Percentiles rank a stretch among this genome's conserved stretches.
Conservation (phyloP, 2,113 vertebrate species). For the Pycnonotus jocosus region DNA sequence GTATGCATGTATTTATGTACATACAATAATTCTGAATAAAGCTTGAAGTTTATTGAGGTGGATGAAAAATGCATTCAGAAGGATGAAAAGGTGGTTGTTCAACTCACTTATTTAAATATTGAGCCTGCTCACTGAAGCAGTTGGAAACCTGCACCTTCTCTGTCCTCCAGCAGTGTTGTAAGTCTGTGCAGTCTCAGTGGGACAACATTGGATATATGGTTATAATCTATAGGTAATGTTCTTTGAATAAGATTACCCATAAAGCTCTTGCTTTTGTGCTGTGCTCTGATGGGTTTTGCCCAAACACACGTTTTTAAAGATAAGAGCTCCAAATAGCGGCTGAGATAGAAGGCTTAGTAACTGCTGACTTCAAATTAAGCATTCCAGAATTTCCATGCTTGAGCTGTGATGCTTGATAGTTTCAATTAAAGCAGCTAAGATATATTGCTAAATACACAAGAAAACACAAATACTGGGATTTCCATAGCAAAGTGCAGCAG, state of each 20-base stretch:
- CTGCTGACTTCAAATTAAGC: not conserved
- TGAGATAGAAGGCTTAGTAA: not conserved
- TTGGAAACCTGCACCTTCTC: not conserved
- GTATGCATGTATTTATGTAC: not conserved
- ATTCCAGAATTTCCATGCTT: not conserved
- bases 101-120: not conserved
- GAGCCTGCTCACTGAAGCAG: not conserved
- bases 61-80: not conserved
- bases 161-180: rapidly evolving
- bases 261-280: not conserved
- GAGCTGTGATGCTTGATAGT: not conserved
- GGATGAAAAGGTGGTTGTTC: not conserved
- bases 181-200: not conserved
- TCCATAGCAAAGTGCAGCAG: not conserved
- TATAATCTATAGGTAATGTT: not conserved
- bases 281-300: not conserved
- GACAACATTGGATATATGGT: not conserved
- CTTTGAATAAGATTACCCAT: not conserved
- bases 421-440: not conserved
- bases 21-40: not conserved
- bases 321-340: not conserved
- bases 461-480: not conserved
- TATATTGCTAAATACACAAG: not conserved
- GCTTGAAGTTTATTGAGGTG: not conserved
- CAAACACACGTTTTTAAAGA: not conserved